Percentiles rank a stretch among this genome's conserved stretches.
Evolutionary conservation across 2,888 invertebrate species (phyloP).

Genomic region (Escarpia spicata): DNA sequence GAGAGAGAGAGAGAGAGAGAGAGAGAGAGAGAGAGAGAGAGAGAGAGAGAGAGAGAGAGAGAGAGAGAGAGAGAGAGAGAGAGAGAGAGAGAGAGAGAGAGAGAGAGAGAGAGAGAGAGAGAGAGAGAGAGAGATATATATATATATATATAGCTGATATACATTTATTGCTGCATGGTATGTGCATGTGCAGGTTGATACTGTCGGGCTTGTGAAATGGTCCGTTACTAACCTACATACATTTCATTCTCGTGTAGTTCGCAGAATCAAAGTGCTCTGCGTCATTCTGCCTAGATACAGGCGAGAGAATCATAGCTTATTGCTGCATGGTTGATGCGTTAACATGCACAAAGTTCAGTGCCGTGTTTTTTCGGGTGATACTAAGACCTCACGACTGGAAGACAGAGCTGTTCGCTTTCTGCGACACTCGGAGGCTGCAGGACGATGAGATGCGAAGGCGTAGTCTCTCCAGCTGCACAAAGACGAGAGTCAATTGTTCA

Average conservation of each 20-base stretch:
- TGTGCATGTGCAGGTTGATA: background rate
- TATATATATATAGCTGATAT: background rate
- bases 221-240: background rate
- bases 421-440: background rate
- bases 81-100: background rate
- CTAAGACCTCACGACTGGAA: background rate
- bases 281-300: background rate
- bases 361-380: background rate
- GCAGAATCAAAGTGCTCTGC: background rate
- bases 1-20: background rate
- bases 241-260: background rate
- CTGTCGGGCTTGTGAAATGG: background rate
- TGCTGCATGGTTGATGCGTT: background rate
- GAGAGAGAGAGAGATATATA: background rate
- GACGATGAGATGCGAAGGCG: background rate
- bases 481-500: background rate
- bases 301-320: background rate
- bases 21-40: background rate
- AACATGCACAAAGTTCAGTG: background rate
- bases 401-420: background rate
- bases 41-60: too few species aligned
- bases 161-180: background rate
- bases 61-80: background rate
- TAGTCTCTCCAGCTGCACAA: background rate
- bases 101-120: background rate